These are phyloP conservation scores for Buathra laborator DNA, from an alignment of 2,888 invertebrate species.

Conservation along the genomic window DNA sequence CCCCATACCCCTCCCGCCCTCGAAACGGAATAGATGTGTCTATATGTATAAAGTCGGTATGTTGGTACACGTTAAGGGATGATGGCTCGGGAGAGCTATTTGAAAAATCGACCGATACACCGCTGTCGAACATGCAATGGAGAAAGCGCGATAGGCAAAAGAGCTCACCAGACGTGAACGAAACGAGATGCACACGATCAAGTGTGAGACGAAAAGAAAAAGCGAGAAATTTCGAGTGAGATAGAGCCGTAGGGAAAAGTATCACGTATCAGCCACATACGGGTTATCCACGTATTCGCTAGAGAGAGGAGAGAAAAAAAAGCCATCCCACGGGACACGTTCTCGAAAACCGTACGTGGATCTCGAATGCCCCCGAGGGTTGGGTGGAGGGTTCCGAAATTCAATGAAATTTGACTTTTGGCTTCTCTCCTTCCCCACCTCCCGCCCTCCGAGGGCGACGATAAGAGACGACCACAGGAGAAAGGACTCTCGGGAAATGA, in stretches of 20 bases:
- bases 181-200: slow-evolving; percentile 14
- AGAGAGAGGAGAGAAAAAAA: slow-evolving; percentile 11
- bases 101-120: slow-evolving; percentile 37
- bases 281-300: slow-evolving; percentile 42
- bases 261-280: slow-evolving; percentile 48
- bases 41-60: slow-evolving; percentile 1
- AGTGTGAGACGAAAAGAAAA: slow-evolving; percentile 15
- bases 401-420: slow-evolving; percentile 63
- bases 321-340: slow-evolving; percentile 53
- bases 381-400: slow-evolving; percentile 49
- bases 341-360: slow-evolving; percentile 43
- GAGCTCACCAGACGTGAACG: background rate
- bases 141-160: background rate
- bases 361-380: slow-evolving; percentile 44
- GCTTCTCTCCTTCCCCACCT: background rate
- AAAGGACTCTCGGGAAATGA: slow-evolving; percentile 36
- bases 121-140: slow-evolving; percentile 24
- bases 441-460: background rate
- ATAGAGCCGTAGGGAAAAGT: slow-evolving; percentile 8
- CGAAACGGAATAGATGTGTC: background rate
- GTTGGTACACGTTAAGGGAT: background rate
- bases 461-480: slow-evolving; percentile 17
- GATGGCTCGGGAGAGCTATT: slow-evolving; percentile 38
- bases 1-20: background rate
- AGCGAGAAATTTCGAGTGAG: background rate